Evolutionary conservation across 2,797 vertebrate species (phyloP).

Genomic region (Micromesistius poutassou): DNA sequence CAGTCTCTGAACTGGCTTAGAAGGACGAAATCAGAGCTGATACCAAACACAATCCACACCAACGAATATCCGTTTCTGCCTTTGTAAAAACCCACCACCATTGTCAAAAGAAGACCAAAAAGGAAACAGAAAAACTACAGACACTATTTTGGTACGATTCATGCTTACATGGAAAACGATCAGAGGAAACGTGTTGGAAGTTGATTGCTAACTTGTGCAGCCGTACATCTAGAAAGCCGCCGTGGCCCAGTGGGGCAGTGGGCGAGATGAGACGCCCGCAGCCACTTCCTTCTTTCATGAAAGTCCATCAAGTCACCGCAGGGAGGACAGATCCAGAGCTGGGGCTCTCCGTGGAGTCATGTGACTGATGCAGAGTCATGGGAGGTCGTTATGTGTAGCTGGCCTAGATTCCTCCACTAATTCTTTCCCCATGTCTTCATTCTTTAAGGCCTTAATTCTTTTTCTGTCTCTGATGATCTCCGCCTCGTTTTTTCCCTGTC

Average conservation of each 20-base stretch:
- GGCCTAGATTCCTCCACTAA: slow-evolving; percentile 5
- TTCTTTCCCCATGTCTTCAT: not conserved
- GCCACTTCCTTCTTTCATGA: slow-evolving; percentile 5
- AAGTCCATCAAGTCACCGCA: slow-evolving; percentile 2
- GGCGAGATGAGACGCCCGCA: not conserved
- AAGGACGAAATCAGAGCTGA: not conserved
- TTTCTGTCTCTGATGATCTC: not conserved
- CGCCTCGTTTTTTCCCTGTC: not conserved
- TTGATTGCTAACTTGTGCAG: slow-evolving; percentile 2
- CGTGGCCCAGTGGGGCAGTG: not conserved
- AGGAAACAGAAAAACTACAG: not conserved
- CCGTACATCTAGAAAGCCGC: not conserved
- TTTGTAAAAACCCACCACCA: not conserved
- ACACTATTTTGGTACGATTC: not conserved
- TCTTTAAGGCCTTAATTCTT: not conserved
- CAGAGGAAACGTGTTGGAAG: slow-evolving; percentile 1
- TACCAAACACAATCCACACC: not conserved
- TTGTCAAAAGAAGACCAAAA: not conserved
- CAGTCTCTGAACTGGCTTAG: not conserved
- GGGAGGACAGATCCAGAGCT: slow-evolving; percentile 20
- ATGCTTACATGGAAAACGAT: not conserved
- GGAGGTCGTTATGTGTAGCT: slow-evolving; percentile 9
- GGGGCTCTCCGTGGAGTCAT: not conserved
- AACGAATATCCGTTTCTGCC: not conserved
- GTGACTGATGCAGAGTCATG: slow-evolving; percentile 8